Evolutionary conservation across 2,888 invertebrate genomes (phyloP).

Genomic region (Reticulitermes lucifugus): DNA sequence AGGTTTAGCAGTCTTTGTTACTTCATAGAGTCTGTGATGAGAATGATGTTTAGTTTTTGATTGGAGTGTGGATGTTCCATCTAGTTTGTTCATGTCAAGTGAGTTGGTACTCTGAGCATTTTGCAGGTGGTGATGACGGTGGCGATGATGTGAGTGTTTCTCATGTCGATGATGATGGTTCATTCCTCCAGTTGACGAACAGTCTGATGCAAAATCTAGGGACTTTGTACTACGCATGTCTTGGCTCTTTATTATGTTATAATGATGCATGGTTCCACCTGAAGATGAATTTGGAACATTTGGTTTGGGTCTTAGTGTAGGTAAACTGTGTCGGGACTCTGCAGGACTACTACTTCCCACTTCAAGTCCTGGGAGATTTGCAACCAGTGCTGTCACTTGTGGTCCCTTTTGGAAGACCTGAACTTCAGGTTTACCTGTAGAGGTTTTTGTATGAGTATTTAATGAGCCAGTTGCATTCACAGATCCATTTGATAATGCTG

Average conservation of each 20-base stretch:
- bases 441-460: not conserved
- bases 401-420: conserved; percentile 82
- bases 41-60: conserved; percentile 30
- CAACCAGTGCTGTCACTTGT: conserved; percentile 76
- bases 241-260: conserved; percentile 56
- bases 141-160: conserved; percentile 34
- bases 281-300: conserved; percentile 54
- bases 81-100: conserved; percentile 44
- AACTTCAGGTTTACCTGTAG: conserved; percentile 24
- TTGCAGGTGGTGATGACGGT: conserved; percentile 42
- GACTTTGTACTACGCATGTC: conserved; percentile 62
- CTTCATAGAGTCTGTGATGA: conserved; percentile 25
- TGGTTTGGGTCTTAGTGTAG: conserved; percentile 58
- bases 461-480: not conserved
- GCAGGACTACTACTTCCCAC: conserved; percentile 56
- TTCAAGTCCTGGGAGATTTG: conserved; percentile 68
- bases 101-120: conserved; percentile 51
- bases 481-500: not conserved
- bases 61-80: conserved; percentile 17
- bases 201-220: conserved; percentile 66
- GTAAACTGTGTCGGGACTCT: conserved; percentile 59
- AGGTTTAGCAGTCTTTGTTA: not conserved
- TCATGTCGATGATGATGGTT: conserved; percentile 64
- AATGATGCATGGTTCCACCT: not conserved
- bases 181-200: conserved; percentile 63